Evolutionary conservation across 2,113 vertebrate genomes (phyloP).

Genomic region (Ovis canadensis): DNA sequence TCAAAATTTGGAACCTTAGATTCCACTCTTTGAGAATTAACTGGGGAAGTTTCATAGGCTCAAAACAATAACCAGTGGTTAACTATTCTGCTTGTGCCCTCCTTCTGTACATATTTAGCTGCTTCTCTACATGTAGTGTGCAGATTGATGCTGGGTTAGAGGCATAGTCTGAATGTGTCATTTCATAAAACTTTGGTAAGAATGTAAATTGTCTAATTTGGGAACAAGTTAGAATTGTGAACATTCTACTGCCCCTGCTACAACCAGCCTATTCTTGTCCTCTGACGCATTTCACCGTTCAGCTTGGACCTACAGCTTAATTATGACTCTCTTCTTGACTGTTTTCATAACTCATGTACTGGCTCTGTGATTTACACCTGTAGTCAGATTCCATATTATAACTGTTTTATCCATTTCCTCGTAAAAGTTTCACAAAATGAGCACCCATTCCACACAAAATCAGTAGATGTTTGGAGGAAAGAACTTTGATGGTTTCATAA

Average conservation of each 20-base stretch:
- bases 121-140: not conserved
- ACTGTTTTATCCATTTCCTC: not conserved
- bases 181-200: not conserved
- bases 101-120: not conserved
- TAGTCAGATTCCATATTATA: not conserved
- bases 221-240: not conserved
- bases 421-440: not conserved
- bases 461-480: not conserved
- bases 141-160: not conserved
- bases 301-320: not conserved
- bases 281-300: not conserved
- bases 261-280: not conserved
- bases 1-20: not conserved
- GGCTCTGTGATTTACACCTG: not conserved
- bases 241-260: not conserved
- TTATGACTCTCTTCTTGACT: not conserved
- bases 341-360: not conserved
- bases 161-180: not conserved
- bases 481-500: not conserved
- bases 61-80: not conserved
- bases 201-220: not conserved
- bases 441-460: not conserved
- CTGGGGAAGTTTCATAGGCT: not conserved
- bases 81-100: not conserved
- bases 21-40: not conserved